A percentile compares a stretch with the other conserved stretches of the same genome.
Evolutionary conservation across 2,797 vertebrate genomes (phyloP).

Genomic region (Pseudochromis fuscus): DNA sequence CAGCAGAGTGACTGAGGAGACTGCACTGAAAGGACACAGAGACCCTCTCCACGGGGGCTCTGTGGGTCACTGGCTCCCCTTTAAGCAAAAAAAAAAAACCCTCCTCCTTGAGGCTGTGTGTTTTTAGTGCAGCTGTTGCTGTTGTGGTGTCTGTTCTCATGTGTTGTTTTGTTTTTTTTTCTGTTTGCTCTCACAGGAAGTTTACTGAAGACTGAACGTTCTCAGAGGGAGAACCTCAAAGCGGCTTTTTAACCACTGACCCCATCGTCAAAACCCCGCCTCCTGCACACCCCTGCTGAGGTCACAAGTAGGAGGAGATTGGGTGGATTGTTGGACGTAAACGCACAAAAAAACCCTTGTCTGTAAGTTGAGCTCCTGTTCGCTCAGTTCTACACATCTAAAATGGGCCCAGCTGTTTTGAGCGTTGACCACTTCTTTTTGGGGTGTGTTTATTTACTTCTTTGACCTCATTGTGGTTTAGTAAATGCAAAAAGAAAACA

Average conservation of each 20-base stretch:
- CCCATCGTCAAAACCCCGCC: background rate
- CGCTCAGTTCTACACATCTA: background rate
- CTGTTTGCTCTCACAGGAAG: conserved; percentile 69
- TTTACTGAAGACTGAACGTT: conserved; percentile 44
- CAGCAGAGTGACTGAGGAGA: conserved; percentile 68
- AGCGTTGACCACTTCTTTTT: background rate
- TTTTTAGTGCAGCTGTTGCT: conserved; percentile 57
- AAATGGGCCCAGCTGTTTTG: background rate
- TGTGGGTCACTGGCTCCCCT: conserved; percentile 67
- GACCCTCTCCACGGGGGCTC: conserved; percentile 32
- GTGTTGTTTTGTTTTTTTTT: conserved; percentile 24
- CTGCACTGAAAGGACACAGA: conserved; percentile 60
- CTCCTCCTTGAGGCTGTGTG: conserved; percentile 50
- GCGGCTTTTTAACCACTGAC: conserved; percentile 44
- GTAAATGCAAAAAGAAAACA: background rate
- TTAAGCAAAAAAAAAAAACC: conserved; percentile 46
- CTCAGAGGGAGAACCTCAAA: conserved; percentile 21
- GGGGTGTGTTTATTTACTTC: too few species aligned
- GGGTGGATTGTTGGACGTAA: conserved; percentile 17
- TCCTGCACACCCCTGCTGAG: conserved; percentile 9
- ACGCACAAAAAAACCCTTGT: conserved; percentile 37
- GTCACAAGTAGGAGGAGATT: conserved; percentile 25
- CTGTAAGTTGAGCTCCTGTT: conserved; percentile 59
- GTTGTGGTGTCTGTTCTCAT: conserved; percentile 35
- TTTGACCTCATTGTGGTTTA: background rate